Evolutionary conservation across 2,113 vertebrate genomes (phyloP).

Genomic region (Silurus glanis): DNA sequence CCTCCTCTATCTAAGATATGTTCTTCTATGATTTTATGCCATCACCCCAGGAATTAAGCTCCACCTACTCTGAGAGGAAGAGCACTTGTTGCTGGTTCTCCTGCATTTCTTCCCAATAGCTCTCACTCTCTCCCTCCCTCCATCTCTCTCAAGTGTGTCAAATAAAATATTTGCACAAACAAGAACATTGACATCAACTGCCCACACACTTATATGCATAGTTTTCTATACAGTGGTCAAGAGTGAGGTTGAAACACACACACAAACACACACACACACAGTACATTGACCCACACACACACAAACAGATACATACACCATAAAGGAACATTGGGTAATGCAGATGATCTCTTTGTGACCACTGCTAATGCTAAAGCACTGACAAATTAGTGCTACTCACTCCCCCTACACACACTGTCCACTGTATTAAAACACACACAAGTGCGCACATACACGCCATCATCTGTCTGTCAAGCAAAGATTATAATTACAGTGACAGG

Average conservation of each 20-base stretch:
- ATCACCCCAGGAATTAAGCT: conserved; percentile 35
- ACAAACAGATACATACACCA: conserved; percentile 3
- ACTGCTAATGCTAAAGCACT: no score
- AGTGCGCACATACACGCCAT: not conserved
- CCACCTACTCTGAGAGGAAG: not conserved
- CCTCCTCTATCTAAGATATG: conserved; percentile 35
- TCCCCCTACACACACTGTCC: conserved; percentile 1
- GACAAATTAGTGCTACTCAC: conserved; percentile 32
- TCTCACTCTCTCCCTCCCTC: conserved; percentile 8
- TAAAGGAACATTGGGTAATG: conserved; percentile 14
- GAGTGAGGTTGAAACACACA: not conserved
- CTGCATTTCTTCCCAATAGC: not conserved
- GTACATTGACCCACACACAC: not conserved
- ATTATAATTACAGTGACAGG: conserved; percentile 59
- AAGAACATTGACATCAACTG: not conserved
- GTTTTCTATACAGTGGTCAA: not conserved
- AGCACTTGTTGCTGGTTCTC: conserved; percentile 25
- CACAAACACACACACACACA: not conserved
- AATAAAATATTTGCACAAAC: conserved; percentile 6
- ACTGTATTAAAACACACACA: conserved; percentile 2
- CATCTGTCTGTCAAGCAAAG: conserved; percentile 53
- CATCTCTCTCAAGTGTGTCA: conserved; percentile 9
- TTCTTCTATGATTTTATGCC: conserved; percentile 14
- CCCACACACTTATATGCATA: not conserved
- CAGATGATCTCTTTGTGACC: conserved; percentile 23